phyloP scores from a whole-genome alignment of 2,797 vertebrate genomes.

The Rachycentron canadum region DNA sequence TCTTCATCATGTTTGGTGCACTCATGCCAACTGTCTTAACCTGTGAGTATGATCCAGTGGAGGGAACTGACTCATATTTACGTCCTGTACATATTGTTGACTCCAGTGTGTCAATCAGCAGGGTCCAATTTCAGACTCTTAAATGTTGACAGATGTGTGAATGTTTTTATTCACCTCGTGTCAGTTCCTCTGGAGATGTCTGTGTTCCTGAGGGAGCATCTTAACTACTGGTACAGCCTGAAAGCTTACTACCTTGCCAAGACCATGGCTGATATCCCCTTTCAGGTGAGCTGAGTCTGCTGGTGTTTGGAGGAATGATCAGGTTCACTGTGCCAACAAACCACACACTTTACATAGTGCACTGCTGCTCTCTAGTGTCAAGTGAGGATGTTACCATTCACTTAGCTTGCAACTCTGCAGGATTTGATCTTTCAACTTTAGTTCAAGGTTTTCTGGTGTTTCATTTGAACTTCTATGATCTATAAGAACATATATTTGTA shows the following conservation, averaged over 20 bases:
- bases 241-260: constrained; percentile 97
- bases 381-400: background rate
- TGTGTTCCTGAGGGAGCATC: constrained; percentile 88
- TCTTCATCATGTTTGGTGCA: constrained; percentile 95
- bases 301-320: background rate
- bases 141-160: constrained; percentile 13
- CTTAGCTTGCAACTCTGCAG: no score
- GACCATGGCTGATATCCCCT: constrained; percentile 96
- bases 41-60: constrained; percentile 84
- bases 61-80: background rate
- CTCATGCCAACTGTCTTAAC: constrained; percentile 96
- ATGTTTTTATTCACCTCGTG: background rate
- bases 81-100: background rate
- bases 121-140: background rate
- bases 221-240: constrained; percentile 99
- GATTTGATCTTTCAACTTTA: no score
- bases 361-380: constrained; percentile 21
- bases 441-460: no score
- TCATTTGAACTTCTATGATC: no score
- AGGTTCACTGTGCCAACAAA: background rate
- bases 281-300: constrained; percentile 87
- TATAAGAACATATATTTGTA: no score
- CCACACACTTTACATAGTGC: no score
- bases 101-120: background rate
- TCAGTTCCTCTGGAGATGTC: constrained; percentile 92